Evolutionary conservation across 2,888 invertebrate genomes (phyloP).

Genomic region (Petrolisthes manimaculis): DNA sequence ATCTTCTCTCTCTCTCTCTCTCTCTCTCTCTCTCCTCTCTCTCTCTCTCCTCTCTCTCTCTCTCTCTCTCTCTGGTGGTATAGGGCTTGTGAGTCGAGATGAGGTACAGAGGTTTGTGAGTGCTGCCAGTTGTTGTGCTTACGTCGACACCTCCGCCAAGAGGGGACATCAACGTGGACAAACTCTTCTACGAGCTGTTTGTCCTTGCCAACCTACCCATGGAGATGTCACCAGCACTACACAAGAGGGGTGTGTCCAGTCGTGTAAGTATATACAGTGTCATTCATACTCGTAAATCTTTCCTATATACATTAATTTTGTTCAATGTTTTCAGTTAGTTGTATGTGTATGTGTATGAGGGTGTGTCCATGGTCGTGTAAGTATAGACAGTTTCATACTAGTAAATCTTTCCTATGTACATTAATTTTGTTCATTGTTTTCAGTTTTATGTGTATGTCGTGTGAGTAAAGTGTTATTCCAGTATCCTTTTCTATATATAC

Average conservation of each 20-base stretch:
- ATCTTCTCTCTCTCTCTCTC: neutral
- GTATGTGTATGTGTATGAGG: no score
- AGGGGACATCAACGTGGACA: slow-evolving; percentile 84
- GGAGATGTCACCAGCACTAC: slow-evolving; percentile 91
- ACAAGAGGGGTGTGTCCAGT: slow-evolving; percentile 75
- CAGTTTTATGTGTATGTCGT: no score
- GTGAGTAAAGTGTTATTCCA: no score
- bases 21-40: neutral
- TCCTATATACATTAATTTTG: no score
- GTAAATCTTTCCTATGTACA: no score
- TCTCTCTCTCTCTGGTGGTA: slow-evolving; percentile 9
- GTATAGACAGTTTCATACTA: no score
- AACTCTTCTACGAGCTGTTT: slow-evolving; percentile 87
- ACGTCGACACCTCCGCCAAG: slow-evolving; percentile 87
- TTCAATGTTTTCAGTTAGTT: no score
- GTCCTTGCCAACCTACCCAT: slow-evolving; percentile 84
- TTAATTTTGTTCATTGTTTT: no score
- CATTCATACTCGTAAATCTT: no score
- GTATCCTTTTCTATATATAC: no score
- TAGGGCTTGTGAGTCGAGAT: slow-evolving; percentile 78
- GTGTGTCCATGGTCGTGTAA: no score
- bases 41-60: neutral
- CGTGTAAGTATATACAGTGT: neutral
- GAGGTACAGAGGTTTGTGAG: slow-evolving; percentile 84
- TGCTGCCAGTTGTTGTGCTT: slow-evolving; percentile 83